Base-by-base conservation (phyloP, 37 sponge, comb jelly and placozoan species). In the Theonella swinhoei region DNA sequence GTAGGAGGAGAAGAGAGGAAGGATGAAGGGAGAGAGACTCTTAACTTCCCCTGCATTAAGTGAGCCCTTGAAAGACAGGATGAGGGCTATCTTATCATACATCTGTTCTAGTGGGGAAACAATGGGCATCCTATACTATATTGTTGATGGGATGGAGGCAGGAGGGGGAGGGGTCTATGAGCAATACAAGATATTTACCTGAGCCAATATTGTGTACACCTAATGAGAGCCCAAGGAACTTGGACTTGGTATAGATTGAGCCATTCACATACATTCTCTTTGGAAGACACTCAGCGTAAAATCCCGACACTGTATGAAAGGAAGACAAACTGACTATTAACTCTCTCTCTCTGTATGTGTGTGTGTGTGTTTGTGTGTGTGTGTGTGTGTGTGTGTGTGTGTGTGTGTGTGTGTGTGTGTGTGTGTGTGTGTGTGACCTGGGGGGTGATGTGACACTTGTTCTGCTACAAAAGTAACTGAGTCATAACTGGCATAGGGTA, bases 371-470 rank as follows among this genome's bases (percentile, higher is more conserved):
- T n/a, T n/a, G n/a, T n/a, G n/a, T n/a, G n/a, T n/a, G n/a, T n/a
- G n/a, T 14, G 61, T 22, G 61, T 14, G 61, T 22, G 61, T 22
- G 20, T 59, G 61, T 22, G 61, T 22, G 61, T 22, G 61, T 59
- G 61, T 22, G 19, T 22, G 61, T 59, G 61, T 14, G 61, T 22
- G 61, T 59, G 61, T 22, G 61, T 22, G 20, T 59, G 61, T 22
- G 61, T n/a, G n/a, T n/a, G n/a, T n/a, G n/a, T n/a, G n/a, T n/a
- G n/a, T n/a, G 62, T 74, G 64, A 95, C 96, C 70, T 80, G 98
- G 98, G 58, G 98, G 98, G 66, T 97, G 98, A 72, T 97, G 98
- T 31, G 98, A 97, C 64, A 97, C 98, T 69, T 98, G 99, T 54
- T 98, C 99, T 14, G 99, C 96, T 23, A 96, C 67, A 67, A 96